Percentiles rank a stretch among this genome's conserved stretches.
phyloP scores from a whole-genome alignment of 2,113 vertebrate species.

The Apeltes quadracus region DNA sequence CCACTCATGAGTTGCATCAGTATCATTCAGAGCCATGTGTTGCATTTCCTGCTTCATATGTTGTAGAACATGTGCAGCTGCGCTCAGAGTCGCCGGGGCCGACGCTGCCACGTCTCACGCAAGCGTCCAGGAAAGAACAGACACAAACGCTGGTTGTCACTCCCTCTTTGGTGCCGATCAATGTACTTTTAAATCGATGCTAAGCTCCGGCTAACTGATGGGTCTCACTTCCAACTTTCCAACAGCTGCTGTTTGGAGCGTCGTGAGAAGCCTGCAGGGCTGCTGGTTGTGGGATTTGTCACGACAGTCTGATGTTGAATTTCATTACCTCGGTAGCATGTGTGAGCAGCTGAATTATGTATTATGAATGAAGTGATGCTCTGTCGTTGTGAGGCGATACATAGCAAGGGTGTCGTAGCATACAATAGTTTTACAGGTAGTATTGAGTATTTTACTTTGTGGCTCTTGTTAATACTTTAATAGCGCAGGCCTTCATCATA shows the following conservation, averaged over 20 bases:
- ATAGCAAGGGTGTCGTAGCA: neutral
- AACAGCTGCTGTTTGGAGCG: neutral
- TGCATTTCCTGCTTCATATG: neutral
- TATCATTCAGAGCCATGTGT: neutral
- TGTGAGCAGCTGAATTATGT: neutral
- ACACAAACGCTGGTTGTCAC: neutral
- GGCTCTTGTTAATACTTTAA: neutral
- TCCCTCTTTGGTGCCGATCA: neutral
- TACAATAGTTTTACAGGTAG: neutral
- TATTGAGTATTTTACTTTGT: neutral
- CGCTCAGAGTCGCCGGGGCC: neutral
- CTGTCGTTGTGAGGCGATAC: neutral
- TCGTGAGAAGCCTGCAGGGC: neutral
- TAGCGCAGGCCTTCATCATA: neutral
- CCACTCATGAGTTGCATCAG: slow-evolving; percentile 1
- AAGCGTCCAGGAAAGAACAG: neutral
- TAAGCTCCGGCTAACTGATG: neutral
- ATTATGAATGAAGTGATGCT: no score
- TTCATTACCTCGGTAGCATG: no score
- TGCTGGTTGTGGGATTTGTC: neutral
- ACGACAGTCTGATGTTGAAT: neutral
- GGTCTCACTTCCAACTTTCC: neutral
- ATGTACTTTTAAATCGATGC: neutral
- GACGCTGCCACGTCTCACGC: neutral
- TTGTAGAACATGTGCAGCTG: neutral